A percentile compares a stretch with the other conserved stretches of the same genome.
Conservation (phyloP, 2,113 vertebrate genomes). For the Xenotilapia caudafasciata region DNA sequence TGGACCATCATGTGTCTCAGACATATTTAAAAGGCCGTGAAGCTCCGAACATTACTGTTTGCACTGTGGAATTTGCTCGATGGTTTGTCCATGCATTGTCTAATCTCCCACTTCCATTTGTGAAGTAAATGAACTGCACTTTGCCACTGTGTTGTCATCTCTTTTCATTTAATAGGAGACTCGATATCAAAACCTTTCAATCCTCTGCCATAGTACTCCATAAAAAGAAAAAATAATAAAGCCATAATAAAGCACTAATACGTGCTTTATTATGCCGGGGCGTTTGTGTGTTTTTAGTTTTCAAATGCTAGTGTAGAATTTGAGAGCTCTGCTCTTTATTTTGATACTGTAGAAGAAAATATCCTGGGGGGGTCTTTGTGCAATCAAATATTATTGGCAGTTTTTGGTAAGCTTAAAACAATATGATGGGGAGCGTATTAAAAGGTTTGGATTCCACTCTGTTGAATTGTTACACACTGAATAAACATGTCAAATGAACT, state of each 20-base stretch:
- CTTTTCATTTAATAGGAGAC: background rate
- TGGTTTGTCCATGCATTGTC: conserved; percentile 1
- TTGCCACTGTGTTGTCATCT: background rate
- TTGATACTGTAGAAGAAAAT: background rate
- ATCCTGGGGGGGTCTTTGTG: background rate
- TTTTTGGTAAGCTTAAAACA: background rate
- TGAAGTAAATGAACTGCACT: background rate
- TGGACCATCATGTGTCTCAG: background rate
- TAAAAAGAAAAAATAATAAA: background rate
- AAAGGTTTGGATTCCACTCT: background rate
- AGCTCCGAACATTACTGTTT: conserved; percentile 20
- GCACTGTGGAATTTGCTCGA: conserved; percentile 9
- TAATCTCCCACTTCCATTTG: background rate
- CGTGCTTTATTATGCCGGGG: rapidly evolving
- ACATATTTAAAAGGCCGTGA: conserved; percentile 20
- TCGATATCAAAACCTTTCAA: background rate
- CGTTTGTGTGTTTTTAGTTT: background rate
- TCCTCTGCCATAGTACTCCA: rapidly evolving
- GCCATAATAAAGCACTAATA: background rate
- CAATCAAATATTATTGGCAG: background rate
- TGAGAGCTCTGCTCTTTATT: background rate
- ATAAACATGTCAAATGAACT: background rate
- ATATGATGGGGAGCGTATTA: background rate
- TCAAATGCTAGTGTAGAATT: background rate
- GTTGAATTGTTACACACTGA: background rate